Percentiles rank a stretch among this genome's conserved stretches.
Conservation (phyloP, 2,888 invertebrate species). For the Protodeltote pygarga region DNA sequence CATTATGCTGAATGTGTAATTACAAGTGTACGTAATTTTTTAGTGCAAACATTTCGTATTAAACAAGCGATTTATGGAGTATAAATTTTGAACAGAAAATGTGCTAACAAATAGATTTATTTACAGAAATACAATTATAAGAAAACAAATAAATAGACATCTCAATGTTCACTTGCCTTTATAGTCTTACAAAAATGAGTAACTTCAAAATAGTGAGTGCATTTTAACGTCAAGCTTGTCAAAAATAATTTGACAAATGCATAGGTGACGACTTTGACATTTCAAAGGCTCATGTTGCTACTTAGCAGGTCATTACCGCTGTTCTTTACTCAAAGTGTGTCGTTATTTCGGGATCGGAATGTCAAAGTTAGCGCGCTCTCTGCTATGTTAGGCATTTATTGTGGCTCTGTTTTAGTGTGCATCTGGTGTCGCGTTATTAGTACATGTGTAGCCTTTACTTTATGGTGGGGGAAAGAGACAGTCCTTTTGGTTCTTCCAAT, state of each 20-base stretch:
- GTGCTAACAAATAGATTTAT: constrained; percentile 10
- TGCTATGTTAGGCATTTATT: constrained; percentile 51
- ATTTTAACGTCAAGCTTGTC: constrained; percentile 16
- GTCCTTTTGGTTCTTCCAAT: too few species aligned
- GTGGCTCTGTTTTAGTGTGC: constrained; percentile 44
- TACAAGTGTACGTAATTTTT: constrained; percentile 18
- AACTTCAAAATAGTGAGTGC: too few species aligned
- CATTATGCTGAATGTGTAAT: constrained; percentile 24
- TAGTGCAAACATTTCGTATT: constrained; percentile 19
- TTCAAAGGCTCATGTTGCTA: constrained; percentile 29
- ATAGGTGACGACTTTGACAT: constrained; percentile 23
- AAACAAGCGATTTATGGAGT: constrained; percentile 21
- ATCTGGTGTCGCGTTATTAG: constrained; percentile 20
- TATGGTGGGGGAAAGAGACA: too few species aligned
- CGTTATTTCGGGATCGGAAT: constrained; percentile 56
- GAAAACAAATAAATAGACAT: too few species aligned
- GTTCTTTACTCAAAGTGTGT: constrained; percentile 41
- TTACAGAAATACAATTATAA: constrained; percentile 4
- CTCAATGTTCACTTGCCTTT: too few species aligned
- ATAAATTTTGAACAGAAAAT: constrained; percentile 28
- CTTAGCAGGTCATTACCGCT: constrained; percentile 50
- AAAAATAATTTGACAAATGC: constrained; percentile 20
- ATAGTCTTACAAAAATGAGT: too few species aligned
- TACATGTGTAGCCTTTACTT: background rate
- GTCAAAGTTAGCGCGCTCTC: constrained; percentile 32